These are phyloP conservation scores for Ciconia boyciana DNA, from an alignment of 2,113 vertebrate species.

Conservation along the genomic window DNA sequence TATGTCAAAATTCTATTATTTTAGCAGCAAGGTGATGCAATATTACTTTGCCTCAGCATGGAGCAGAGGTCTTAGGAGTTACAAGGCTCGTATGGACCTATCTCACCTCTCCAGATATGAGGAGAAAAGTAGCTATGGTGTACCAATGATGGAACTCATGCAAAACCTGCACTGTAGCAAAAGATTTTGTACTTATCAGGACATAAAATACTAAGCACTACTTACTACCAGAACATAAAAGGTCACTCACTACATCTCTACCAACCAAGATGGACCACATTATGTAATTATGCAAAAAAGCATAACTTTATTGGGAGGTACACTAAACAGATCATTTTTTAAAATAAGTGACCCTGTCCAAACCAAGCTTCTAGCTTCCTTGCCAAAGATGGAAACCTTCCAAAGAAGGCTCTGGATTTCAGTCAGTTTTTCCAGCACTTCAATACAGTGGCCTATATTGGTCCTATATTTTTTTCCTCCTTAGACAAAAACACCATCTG, in stretches of 20 bases:
- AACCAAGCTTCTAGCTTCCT: not conserved
- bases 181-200: not conserved
- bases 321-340: not conserved
- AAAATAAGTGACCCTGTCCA: not conserved
- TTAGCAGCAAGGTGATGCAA: not conserved
- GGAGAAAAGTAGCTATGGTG: not conserved
- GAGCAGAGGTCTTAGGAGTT: not conserved
- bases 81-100: no score
- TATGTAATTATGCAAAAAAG: not conserved
- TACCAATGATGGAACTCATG: not conserved
- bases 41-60: not conserved
- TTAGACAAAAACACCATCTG: not conserved
- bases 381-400: not conserved
- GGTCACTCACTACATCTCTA: not conserved
- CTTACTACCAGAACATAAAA: not conserved
- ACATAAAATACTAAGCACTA: not conserved
- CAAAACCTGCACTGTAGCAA: not conserved
- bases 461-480: not conserved
- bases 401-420: not conserved
- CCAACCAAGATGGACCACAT: not conserved
- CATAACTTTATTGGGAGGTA: not conserved
- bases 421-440: not conserved
- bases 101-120: not conserved
- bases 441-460: not conserved
- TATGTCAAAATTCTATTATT: not conserved